Conservation (phyloP, 2,888 invertebrate species). For the Hipparchia semele region DNA sequence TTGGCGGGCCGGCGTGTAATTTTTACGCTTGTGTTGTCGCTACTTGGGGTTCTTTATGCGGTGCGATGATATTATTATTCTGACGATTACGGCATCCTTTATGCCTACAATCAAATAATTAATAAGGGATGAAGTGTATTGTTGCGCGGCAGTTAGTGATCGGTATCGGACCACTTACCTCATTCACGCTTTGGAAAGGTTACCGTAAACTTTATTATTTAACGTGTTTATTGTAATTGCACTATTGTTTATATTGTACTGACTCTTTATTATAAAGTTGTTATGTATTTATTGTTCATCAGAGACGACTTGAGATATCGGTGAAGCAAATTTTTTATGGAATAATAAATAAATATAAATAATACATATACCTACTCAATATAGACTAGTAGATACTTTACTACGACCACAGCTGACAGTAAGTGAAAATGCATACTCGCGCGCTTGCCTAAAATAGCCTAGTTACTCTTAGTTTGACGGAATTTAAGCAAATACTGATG, state of each 20-base stretch:
- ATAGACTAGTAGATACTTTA: no score
- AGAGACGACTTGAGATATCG: background rate
- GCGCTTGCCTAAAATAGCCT: no score
- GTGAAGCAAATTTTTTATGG: background rate
- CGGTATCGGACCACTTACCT: constrained; percentile 73
- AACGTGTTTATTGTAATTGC: constrained; percentile 45
- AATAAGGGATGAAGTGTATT: constrained; percentile 82
- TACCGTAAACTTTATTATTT: constrained; percentile 65
- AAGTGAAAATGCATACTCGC: no score
- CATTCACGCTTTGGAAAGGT: constrained; percentile 69
- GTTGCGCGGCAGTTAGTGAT: constrained; percentile 73
- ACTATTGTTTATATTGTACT: constrained; percentile 56
- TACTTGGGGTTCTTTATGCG: constrained; percentile 81
- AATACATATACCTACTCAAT: background rate
- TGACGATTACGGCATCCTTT: constrained; percentile 82
- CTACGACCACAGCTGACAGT: no score
- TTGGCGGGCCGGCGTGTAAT: constrained; percentile 79
- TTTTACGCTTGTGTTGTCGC: constrained; percentile 82
- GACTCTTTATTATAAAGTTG: constrained; percentile 28
- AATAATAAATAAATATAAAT: background rate
- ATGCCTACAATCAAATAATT: constrained; percentile 83
- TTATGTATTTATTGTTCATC: constrained; percentile 7
- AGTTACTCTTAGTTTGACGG: no score
- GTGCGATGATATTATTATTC: constrained; percentile 82
- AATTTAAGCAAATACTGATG: no score